These are phyloP conservation scores for Hylyphantes graminicola DNA, from an alignment of 1,140 invertebrate species.

Conservation along the genomic window DNA sequence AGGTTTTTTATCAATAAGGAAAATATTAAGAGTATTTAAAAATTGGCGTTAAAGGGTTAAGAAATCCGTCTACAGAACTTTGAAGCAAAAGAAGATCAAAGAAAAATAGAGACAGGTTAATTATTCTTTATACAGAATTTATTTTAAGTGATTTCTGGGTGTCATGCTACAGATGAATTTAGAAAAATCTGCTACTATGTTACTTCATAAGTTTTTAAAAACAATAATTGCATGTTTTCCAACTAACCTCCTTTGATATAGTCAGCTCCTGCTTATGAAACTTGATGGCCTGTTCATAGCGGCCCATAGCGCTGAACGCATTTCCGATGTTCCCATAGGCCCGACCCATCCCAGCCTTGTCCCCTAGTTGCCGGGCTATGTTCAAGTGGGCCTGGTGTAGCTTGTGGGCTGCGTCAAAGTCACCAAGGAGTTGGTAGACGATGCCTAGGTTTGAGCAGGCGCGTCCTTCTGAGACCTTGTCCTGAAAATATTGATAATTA, in stretches of 20 bases:
- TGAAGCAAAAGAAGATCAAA: too few relatives aligned
- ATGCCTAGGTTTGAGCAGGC: slow-evolving; percentile 93
- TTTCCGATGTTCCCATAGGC: slow-evolving; percentile 95
- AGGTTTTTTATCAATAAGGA: too few relatives aligned
- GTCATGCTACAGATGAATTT: too few relatives aligned
- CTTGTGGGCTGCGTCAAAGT: slow-evolving; percentile 91
- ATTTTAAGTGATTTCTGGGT: too few relatives aligned
- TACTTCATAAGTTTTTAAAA: too few relatives aligned
- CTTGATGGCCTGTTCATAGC: slow-evolving; percentile 92
- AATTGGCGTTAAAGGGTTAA: too few relatives aligned
- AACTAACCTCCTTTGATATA: slow-evolving; percentile 89
- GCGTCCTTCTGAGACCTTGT: slow-evolving; percentile 90
- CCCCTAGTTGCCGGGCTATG: slow-evolving; percentile 83
- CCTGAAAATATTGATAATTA: slow-evolving; percentile 66
- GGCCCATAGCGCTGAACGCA: slow-evolving; percentile 88
- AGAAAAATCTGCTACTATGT: too few relatives aligned
- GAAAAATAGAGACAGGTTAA: too few relatives aligned
- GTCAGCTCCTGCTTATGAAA: slow-evolving; percentile 93
- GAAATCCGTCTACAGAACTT: too few relatives aligned
- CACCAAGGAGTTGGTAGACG: slow-evolving; percentile 87
- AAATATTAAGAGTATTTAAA: too few relatives aligned
- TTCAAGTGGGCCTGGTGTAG: slow-evolving; percentile 90
- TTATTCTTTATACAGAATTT: too few relatives aligned
- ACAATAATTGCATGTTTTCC: too few relatives aligned
- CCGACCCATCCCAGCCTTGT: slow-evolving; percentile 88